These are phyloP conservation scores for Clarias batrachus DNA, from an alignment of 2,113 vertebrate species.

Conservation along the genomic window DNA sequence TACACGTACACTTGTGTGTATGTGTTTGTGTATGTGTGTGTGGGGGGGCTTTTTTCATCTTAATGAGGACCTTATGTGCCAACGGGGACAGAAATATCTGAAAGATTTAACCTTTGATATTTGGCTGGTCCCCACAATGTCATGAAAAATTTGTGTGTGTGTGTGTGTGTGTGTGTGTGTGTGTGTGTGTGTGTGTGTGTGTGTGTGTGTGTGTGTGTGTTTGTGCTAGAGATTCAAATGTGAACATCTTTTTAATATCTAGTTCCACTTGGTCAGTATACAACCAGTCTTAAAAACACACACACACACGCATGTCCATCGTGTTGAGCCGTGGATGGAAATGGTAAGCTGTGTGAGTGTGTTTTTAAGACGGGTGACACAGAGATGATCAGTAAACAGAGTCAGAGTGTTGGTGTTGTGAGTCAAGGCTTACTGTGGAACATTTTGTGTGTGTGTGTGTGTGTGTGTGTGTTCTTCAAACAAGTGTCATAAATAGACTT, in stretches of 20 bases:
- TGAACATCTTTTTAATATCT: not conserved
- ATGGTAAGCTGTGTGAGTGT: not conserved
- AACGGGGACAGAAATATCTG: no score
- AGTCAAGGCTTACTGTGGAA: conserved; percentile 33
- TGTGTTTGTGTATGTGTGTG: no score
- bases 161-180: no score
- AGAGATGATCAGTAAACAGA: conserved; percentile 37
- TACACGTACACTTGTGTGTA: no score
- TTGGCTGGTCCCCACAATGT: no score
- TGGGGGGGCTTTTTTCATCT: no score
- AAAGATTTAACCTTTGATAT: no score
- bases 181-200: not conserved
- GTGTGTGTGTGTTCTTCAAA: conserved; percentile 22
- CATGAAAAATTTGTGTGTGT: no score
- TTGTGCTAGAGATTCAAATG: no score
- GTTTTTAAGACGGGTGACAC: conserved; percentile 31
- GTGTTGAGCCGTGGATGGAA: not conserved
- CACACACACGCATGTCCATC: not conserved
- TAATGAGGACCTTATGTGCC: no score
- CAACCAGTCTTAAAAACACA: not conserved
- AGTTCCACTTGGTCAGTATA: not conserved
- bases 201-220: not conserved
- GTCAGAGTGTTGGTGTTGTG: conserved; percentile 34
- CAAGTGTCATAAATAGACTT: conserved; percentile 12
- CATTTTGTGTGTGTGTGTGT: conserved; percentile 15